phyloP scores from a whole-genome alignment of 2,797 vertebrate genomes.

The Trematomus bernacchii region DNA sequence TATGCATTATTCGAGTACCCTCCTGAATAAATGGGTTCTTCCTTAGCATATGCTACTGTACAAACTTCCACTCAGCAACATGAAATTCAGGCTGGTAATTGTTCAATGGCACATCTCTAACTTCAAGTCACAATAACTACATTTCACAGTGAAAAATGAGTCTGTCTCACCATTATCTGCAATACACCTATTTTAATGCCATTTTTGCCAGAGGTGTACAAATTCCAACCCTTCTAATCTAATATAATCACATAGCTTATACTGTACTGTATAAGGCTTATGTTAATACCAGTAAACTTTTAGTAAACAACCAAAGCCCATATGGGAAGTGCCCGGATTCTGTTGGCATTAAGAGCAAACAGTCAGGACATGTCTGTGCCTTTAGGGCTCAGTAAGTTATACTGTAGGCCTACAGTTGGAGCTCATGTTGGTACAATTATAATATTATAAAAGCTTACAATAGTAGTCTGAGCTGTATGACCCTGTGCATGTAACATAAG shows the following conservation, averaged over 20 bases:
- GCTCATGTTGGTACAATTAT: not conserved
- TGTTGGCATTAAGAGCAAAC: constrained; percentile 20
- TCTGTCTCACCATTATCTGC: not conserved
- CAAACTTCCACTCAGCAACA: too few relatives aligned
- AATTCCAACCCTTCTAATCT: not conserved
- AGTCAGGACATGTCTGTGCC: constrained; percentile 36
- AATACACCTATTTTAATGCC: not conserved
- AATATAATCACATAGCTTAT: not conserved
- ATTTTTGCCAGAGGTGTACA: not conserved
- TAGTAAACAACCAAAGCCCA: constrained; percentile 4
- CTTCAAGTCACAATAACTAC: not conserved
- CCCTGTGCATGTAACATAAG: not conserved
- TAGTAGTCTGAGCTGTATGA: not conserved
- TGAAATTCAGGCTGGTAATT: not conserved
- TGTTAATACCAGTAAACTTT: constrained; percentile 1
- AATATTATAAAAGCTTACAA: not conserved
- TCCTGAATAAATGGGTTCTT: too few relatives aligned
- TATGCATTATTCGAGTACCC: too few relatives aligned
- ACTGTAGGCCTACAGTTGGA: not conserved
- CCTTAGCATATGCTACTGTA: too few relatives aligned
- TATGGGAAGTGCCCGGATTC: constrained; percentile 3
- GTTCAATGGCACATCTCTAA: not conserved
- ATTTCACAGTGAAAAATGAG: not conserved
- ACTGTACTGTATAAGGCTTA: constrained; percentile 11
- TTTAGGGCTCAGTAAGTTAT: constrained; percentile 13